Evolutionary conservation across 2,113 vertebrate genomes (phyloP).

Genomic region (Bos javanicus): DNA sequence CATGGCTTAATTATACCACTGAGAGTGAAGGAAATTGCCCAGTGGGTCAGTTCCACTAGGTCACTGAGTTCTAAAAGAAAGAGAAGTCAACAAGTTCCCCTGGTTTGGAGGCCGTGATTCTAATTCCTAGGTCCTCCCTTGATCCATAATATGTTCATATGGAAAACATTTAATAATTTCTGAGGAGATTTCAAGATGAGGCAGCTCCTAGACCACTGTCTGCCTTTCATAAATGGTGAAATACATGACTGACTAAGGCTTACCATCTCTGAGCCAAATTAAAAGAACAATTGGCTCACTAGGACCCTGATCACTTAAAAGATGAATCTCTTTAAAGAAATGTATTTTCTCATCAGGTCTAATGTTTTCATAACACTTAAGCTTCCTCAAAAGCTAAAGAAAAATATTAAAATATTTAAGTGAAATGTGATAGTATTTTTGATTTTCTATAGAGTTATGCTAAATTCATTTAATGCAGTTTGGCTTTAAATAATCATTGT

Average conservation of each 20-base stretch:
- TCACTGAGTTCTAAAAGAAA: conserved; percentile 38
- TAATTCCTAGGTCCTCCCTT: background rate
- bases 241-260: conserved; percentile 9
- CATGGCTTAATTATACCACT: conserved; percentile 10
- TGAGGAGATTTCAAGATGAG: conserved; percentile 55
- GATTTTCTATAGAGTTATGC: background rate
- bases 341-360: background rate
- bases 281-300: conserved; percentile 56
- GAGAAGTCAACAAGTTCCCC: conserved; percentile 10
- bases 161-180: conserved; percentile 66
- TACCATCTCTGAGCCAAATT: conserved; percentile 52
- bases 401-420: conserved; percentile 27
- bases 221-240: conserved; percentile 60
- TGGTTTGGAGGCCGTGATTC: conserved; percentile 29
- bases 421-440: background rate
- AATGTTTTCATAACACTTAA: conserved; percentile 38
- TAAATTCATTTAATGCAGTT: conserved; percentile 7
- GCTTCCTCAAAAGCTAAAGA: conserved; percentile 28
- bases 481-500: background rate
- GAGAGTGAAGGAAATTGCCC: conserved; percentile 43
- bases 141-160: conserved; percentile 51
- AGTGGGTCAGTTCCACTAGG: conserved; percentile 31
- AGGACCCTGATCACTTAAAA: conserved; percentile 4
- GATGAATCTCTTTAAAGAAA: conserved; percentile 9
- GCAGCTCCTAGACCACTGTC: conserved; percentile 19